phyloP scores from a whole-genome alignment of 1,140 invertebrate genomes.

The Zaprionus inermis region DNA sequence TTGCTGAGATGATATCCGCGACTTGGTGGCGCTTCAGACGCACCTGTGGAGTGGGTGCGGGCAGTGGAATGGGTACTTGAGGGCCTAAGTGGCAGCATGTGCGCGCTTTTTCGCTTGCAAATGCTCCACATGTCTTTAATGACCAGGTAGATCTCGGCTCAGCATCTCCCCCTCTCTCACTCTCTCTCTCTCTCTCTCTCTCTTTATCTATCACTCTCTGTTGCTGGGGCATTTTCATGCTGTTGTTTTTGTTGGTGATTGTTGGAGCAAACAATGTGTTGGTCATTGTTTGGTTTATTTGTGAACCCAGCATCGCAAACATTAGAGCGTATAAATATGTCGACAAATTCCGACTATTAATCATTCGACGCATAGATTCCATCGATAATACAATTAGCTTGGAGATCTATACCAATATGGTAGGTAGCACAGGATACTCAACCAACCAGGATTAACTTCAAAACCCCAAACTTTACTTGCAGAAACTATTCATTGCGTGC shows the following conservation, averaged over 20 bases:
- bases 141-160: constrained; percentile 33
- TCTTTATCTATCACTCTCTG: constrained; percentile 14
- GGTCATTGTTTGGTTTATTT: constrained; percentile 66
- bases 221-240: constrained; percentile 38
- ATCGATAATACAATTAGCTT: constrained; percentile 74
- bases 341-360: constrained; percentile 81
- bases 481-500: constrained; percentile 78
- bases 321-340: constrained; percentile 79
- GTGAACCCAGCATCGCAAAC: constrained; percentile 55
- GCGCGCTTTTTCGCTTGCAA: constrained; percentile 63
- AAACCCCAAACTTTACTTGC: constrained; percentile 13
- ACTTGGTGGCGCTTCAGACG: neutral
- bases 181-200: constrained; percentile 7
- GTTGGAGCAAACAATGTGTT: constrained; percentile 67
- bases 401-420: constrained; percentile 78
- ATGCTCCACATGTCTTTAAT: constrained; percentile 51
- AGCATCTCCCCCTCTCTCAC: constrained; percentile 31
- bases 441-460: constrained; percentile 27
- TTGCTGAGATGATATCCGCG: constrained; percentile 52
- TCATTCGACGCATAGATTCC: constrained; percentile 81
- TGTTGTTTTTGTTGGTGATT: constrained; percentile 55
- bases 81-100: constrained; percentile 72
- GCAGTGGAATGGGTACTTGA: constrained; percentile 59
- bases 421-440: constrained; percentile 47
- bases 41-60: neutral